Evolutionary conservation across 2,888 invertebrate genomes (phyloP).

Genomic region (Lycaena phlaeas): DNA sequence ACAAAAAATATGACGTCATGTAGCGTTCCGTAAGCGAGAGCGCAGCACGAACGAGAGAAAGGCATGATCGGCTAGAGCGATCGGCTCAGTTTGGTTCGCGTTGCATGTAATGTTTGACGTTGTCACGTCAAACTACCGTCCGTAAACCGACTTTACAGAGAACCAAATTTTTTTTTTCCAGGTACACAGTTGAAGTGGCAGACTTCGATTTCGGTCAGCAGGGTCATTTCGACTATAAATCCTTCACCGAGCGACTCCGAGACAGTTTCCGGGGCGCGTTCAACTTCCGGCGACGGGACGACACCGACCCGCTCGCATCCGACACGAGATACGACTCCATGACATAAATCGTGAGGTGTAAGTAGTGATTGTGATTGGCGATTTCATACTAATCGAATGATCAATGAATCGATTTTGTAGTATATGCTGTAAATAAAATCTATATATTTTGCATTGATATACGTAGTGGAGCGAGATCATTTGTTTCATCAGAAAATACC

Average conservation of each 20-base stretch:
- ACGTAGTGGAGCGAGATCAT: not conserved
- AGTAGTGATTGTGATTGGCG: not conserved
- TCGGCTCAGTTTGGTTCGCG: no score
- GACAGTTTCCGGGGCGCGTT: conserved; percentile 78
- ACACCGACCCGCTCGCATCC: conserved; percentile 51
- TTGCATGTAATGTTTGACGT: no score
- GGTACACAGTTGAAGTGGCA: conserved; percentile 88
- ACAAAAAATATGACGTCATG: no score
- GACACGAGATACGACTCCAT: conserved; percentile 72
- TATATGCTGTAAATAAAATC: not conserved
- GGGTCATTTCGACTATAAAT: conserved; percentile 88
- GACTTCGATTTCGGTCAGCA: conserved; percentile 92
- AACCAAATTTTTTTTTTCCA: conserved; percentile 34
- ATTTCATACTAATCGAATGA: not conserved
- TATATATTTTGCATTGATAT: not conserved
- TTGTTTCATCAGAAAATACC: not conserved
- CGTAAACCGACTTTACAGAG: no score
- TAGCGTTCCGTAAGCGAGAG: no score
- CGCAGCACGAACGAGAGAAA: no score
- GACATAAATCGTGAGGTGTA: conserved; percentile 38
- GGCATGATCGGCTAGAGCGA: no score
- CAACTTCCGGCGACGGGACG: conserved; percentile 45
- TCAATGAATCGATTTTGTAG: no score
- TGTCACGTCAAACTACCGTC: no score
- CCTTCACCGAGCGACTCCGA: conserved; percentile 84